Evolutionary conservation across 2,888 invertebrate species (phyloP).

Genomic region (Phrixothrix hirtus): DNA sequence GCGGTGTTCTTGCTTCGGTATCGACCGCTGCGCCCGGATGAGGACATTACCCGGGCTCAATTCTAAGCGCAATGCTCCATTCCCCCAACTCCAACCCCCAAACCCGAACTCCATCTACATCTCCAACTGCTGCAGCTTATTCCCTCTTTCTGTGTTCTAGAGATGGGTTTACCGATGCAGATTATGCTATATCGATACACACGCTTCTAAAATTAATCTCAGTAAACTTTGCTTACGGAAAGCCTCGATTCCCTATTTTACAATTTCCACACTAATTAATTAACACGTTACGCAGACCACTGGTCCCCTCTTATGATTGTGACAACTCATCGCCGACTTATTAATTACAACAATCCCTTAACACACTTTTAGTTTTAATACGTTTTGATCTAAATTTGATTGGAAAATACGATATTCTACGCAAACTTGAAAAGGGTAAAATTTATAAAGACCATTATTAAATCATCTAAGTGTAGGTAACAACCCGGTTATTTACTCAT

Average conservation of each 20-base stretch:
- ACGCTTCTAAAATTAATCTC: slow-evolving; percentile 27
- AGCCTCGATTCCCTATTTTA: slow-evolving; percentile 19
- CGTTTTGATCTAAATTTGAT: too few relatives aligned
- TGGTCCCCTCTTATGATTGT: slow-evolving; percentile 11
- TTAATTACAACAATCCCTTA: too few relatives aligned
- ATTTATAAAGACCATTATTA: too few relatives aligned
- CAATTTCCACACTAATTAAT: slow-evolving; percentile 22
- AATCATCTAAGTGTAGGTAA: too few relatives aligned
- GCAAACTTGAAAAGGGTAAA: too few relatives aligned
- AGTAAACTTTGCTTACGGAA: slow-evolving; percentile 18
- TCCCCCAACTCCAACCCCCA: slow-evolving; percentile 36
- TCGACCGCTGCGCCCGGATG: slow-evolving; percentile 55
- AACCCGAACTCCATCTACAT: slow-evolving; percentile 43
- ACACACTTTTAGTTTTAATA: too few relatives aligned
- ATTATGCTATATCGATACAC: slow-evolving; percentile 28
- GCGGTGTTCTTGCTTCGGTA: slow-evolving; percentile 50
- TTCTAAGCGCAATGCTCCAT: slow-evolving; percentile 50
- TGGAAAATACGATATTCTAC: too few relatives aligned
- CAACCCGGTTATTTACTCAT: too few relatives aligned
- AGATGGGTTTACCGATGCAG: slow-evolving; percentile 29
- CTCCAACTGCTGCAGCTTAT: slow-evolving; percentile 42
- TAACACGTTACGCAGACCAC: slow-evolving; percentile 11
- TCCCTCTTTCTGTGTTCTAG: slow-evolving; percentile 26
- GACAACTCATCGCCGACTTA: too few relatives aligned
- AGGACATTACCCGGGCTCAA: slow-evolving; percentile 57